Base-by-base conservation (phyloP, 1,140 invertebrate genomes). In the Heterodera carotae region DNA sequence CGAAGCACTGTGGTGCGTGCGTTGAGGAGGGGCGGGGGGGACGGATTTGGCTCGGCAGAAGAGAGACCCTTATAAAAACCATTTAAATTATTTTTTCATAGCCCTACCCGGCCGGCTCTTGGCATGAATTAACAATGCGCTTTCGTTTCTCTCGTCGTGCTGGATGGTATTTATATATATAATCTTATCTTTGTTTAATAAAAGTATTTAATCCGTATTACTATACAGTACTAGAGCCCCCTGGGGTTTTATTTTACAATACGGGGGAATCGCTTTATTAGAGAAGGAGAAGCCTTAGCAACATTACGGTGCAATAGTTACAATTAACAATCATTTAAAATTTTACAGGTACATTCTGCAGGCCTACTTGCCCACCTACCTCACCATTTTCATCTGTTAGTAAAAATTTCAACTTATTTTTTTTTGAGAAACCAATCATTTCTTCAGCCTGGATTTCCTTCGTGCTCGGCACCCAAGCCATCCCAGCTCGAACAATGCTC, bases 321-420 rank as follows among this genome's bases (percentile, higher is more conserved):
- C n/a, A n/a, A n/a, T n/a, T n/a, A n/a, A n/a, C n/a, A n/a, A n/a
- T n/a, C n/a, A n/a, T n/a, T 73, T 4, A 59, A 39, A 15, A 22
- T 3, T 53, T 72, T 29, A 59, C 59, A 74, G 71, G 71, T 74
- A 74, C 36, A 87, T 86, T 77, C 76, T 86, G 48, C 85, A 87
- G 62, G 85, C 85, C 36, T 87, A 87, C 78, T 76, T 87, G 29
- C 85, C 85, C 27, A 87, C 86, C 7, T 87, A 88, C 78, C 70
- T 87, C 5, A 87, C 85, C 53, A 87, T 87, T 72, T 87, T 82
- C 77, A 87, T 87, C 33, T 87, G 85, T 87, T 75, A 82, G 85
- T 85, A 18, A 29, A 31, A 74, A 66, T 10, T 22, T 60, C 62
- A 60, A 73, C 22, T 36, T 25, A 25, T 39, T 53, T 60, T 66